Base-by-base conservation (phyloP, 2,888 invertebrate species). In the Mantis religiosa region DNA sequence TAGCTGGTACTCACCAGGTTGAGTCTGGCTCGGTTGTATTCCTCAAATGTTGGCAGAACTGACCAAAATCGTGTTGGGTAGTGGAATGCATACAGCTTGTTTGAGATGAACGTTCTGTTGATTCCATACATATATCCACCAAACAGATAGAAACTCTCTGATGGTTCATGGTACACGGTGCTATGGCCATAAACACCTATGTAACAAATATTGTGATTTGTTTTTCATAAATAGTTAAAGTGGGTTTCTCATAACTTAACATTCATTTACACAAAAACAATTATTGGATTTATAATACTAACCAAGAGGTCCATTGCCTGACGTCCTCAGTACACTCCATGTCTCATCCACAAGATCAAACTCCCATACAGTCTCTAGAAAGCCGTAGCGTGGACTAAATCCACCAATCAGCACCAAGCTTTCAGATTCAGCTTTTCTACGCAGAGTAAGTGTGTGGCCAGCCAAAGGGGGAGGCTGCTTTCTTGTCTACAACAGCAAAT, bases 371-470 rank as follows among this genome's bases (percentile, higher is more conserved):
- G 92, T 92, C 87, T 93, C 98, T 96, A 98, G 92, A 91, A 93
- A 94, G 90, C 93, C 94, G 91, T 92, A 91, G 34, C 91, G 89
- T 6, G 93, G 89, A 97, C 94, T 84, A 95, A 95, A 89, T 96
- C 98, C 98, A 9, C 99, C 99, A 90, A 99, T 96, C 20, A 99
- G 93, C 88, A 98, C 94, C 87, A 99, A 94, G 90, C 96, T 96
- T 92, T 97, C 96, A 91, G 95, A 94, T 91, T 92, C 91, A 89
- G 96, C 96, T 89, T 95, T 95, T 92, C 95, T 96, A 90, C 96
- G 95, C 87, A 97, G 94, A 0, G 98, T 98, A 89, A 99, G 93
- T 0, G 98, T 97, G 92, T 98, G 98, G 0, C 99, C 98, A 0
- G 98, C 97, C n/a, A 98, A 93, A 0, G 97, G 95, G 0, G 97